Evolutionary conservation across 2,888 invertebrate species (phyloP), one percentile per base, ranked within the genome.

Genomic region (Lycocerus yunnanus): DNA sequence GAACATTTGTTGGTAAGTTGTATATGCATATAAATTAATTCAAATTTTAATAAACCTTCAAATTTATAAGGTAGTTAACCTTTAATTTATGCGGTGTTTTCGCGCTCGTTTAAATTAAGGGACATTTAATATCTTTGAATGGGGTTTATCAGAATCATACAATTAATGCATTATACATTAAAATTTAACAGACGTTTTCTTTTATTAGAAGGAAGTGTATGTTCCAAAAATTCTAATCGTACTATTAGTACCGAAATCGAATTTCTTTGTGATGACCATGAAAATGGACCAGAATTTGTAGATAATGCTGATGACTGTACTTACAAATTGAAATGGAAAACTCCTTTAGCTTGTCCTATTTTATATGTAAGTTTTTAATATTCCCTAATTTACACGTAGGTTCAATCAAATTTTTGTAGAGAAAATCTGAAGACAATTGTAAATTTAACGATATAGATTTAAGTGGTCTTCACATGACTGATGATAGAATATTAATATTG

Each of bases 321-420:
- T n/a, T 78, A 72, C 59, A 74, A 68, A 70, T 74, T 82, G 13
- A 58, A 65, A 8, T 82, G 82, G 82, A 71, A 76, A 20, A 81
- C 82, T 16, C 81, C 82, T 2, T 18, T 66, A 3, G 82, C 82
- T 2, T 82, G 82, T 65, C 80, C 82, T 18, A 21, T 71, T 66
- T 68, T 43, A 43, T 43, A 79, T 67, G 80, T 80, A 76, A 71
- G 66, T 61, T 59, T 65, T 15, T 9, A 27, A 63, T 15, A 21
- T 27, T 71, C 61, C 8, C 9, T 43, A 43, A 43, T 27, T 27
- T 13, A 13, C 27, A 27, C 27, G 1, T 27, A 27, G n/a, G 13
- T n/a, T 13, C 0, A 43, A 43, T 6, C 1, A 21, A 2, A n/a
- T n/a, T 43, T 27, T 43, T 43, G 2, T 5, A 43, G 43, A 43